Conservation (phyloP, 2,797 vertebrate species). For the Trichosurus vulpecula region DNA sequence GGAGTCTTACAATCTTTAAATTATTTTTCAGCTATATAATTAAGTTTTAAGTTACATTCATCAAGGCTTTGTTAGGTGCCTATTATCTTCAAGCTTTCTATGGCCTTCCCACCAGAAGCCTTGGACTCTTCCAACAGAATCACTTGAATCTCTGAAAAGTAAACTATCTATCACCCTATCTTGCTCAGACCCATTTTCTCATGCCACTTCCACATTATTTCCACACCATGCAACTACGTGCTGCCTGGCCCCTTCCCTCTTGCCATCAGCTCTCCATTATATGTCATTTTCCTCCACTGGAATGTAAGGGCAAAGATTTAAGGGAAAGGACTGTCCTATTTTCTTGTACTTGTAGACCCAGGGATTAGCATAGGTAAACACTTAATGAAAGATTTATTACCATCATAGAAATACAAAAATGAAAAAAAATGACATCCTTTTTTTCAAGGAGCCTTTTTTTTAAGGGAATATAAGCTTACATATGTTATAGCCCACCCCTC, state of each 20-base stretch:
- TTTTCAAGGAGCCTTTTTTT: background rate
- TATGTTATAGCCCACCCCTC: background rate
- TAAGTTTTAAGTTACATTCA: background rate
- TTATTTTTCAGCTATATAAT: background rate
- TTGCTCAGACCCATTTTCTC: background rate
- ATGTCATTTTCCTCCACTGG: background rate
- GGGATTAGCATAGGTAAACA: constrained; percentile 19
- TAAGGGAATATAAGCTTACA: background rate
- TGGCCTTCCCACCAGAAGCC: background rate
- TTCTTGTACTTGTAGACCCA: background rate
- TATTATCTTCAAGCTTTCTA: background rate
- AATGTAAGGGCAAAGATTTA: background rate
- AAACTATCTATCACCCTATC: background rate
- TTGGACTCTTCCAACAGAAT: background rate
- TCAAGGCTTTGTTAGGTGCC: background rate
- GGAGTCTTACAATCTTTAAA: background rate
- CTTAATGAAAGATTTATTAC: background rate
- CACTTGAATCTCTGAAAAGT: background rate
- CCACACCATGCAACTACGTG: background rate
- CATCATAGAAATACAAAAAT: background rate
- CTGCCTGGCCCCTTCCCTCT: background rate
- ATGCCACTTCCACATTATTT: background rate
- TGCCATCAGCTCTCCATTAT: background rate
- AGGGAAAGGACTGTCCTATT: background rate
- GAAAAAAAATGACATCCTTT: background rate